Base-by-base conservation (phyloP, 1,140 invertebrate genomes). In the Heliconius himera region DNA sequence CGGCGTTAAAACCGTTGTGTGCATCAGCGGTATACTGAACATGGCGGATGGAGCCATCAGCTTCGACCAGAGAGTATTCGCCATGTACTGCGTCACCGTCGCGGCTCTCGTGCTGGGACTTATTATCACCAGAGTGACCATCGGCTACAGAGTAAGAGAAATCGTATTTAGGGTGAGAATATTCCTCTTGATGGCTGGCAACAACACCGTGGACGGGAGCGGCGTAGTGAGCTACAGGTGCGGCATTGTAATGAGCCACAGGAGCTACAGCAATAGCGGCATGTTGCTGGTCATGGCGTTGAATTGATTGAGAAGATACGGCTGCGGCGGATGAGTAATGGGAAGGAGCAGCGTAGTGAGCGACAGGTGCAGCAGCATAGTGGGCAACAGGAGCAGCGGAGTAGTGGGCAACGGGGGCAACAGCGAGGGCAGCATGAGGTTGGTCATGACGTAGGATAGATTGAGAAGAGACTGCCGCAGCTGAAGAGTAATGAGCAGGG, bases 1-100 rank as follows among this genome's bases (percentile, higher is more conserved):
- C 94, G 49, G 95, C 95, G 86, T 96, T 96, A 91, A 96, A 96
- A 66, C 90, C 95, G 80, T 90, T 94, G 86, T 94, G 93, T 80
- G 89, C 91, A 81, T 95, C 95, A 20, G 95, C 95, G 78, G 93
- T 91, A 90, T 95, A 95, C 78, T 94, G 87, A 9, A 95, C 95
- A 73, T 89, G 95, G 80, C 95, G 89, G 86, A 95, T 88, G 74
- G 95, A 95, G 73, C 95, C 95, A 80, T 96, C 95, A n/a, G 95
- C 91, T 82, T 95, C 95, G 60, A 95, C 84, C 72, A 95, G 82
- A 11, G 94, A 95, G 92, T 96, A 96, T 74, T 90, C 85, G 82
- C 95, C 95, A 81, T 95, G 92, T 70, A 95, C 94, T n/a, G 89
- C 90, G 81, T 95, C 95, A 71, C 95, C 95, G 82, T 95, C 95